Percentiles rank a stretch among this genome's conserved stretches.
Evolutionary conservation across 2,888 invertebrate genomes (phyloP).

Genomic region (Athalia cordata): DNA sequence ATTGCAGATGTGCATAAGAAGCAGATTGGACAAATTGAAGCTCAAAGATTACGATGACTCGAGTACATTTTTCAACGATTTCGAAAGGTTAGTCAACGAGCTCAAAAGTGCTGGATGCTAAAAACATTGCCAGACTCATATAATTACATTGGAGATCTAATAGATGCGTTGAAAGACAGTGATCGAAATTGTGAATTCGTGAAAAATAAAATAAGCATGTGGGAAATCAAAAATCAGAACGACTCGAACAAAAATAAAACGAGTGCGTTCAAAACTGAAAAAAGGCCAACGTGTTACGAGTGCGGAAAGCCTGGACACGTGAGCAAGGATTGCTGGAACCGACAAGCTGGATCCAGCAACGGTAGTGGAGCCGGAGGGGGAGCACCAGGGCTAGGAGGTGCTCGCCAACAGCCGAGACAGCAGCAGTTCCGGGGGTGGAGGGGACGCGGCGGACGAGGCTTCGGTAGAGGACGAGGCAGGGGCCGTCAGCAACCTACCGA

Average conservation of each 20-base stretch:
- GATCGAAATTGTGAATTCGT: slow-evolving; percentile 58
- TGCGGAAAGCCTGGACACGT: slow-evolving; percentile 53
- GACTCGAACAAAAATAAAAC: slow-evolving; percentile 29
- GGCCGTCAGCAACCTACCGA: not conserved
- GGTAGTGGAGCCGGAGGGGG: slow-evolving; percentile 8
- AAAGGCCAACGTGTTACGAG: slow-evolving; percentile 45
- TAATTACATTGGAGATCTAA: slow-evolving; percentile 56
- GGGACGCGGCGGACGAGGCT: slow-evolving; percentile 31
- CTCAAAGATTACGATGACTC: slow-evolving; percentile 53
- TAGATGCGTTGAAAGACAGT: slow-evolving; percentile 54
- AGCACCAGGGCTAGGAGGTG: no score
- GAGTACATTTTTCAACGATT: slow-evolving; percentile 53
- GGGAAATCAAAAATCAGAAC: slow-evolving; percentile 48
- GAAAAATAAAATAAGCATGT: slow-evolving; percentile 56
- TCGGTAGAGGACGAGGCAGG: slow-evolving; percentile 41
- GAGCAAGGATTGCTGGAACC: slow-evolving; percentile 48
- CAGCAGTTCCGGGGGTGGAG: no score
- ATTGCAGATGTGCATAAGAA: slow-evolving; percentile 54
- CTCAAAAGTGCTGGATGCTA: slow-evolving; percentile 57
- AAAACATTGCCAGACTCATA: slow-evolving; percentile 54
- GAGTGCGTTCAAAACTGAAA: slow-evolving; percentile 49
- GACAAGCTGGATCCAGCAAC: not conserved
- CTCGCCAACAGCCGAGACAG: no score
- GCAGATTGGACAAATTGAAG: slow-evolving; percentile 54
- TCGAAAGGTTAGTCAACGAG: slow-evolving; percentile 57